Base-by-base conservation (phyloP, 2,113 vertebrate species). In the Crypturellus undulatus region DNA sequence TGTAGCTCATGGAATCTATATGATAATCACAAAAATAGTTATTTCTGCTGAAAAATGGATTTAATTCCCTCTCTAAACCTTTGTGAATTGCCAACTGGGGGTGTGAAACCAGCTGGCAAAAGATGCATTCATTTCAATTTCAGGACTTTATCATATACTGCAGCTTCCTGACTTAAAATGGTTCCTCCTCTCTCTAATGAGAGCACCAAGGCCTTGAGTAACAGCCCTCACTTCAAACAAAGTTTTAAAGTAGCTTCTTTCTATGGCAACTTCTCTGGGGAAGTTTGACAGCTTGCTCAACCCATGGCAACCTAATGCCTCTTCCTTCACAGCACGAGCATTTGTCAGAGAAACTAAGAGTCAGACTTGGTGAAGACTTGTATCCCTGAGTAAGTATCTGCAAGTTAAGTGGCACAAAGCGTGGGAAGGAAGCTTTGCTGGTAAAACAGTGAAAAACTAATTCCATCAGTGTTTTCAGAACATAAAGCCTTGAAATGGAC, bases 71-170 rank as follows among this genome's bases (percentile, higher is more conserved):
- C 92, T 96, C 92, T 92, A 96, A 95, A 96, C 88, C 93, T 96
- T 96, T 95, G 94, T 90, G 49, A 79, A 92, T 96, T 97, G 95
- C 96, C 96, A 97, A 94, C 93, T 95, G 96, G 96, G 93, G 96
- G 96, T 96, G 96, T 96, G 88, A 97, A 96, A 97, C 96, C 96
- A 96, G 94, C 96, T 97, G 96, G 95, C 73, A 97, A 96, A 96
- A 93, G 80, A 96, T 95, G 93, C 40, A 0, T 76, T 95, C 88
- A 70, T 93, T 96, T 95, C 5, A 40, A 86, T 96, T 96, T 96
- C 96, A 96, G 76, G 83, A 92, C 83, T 94, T 94, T 90, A n/a
- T n/a, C 92, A 79, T n/a, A 87, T 38, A 82, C 88, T 76, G 86
- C 80, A 89, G 58, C 52, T 95, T 92, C 85, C 83, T 3, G 16